Conservation (phyloP, 2,113 vertebrate species). For the Microcebus murinus region DNA sequence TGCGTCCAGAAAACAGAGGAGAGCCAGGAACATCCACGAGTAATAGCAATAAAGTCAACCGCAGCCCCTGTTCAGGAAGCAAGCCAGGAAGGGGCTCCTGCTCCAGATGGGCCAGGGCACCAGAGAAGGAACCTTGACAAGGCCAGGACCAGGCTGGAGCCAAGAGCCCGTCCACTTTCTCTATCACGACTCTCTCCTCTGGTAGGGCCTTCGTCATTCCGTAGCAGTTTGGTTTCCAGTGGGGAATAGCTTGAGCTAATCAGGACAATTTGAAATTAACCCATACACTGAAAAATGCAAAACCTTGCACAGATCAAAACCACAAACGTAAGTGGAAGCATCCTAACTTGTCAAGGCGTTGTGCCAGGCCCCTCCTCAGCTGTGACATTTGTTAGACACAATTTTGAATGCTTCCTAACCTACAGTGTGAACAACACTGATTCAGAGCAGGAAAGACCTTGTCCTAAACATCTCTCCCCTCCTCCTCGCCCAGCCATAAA, state of each 20-base stretch:
- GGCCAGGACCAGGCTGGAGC: neutral
- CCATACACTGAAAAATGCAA: neutral
- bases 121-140: neutral
- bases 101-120: neutral
- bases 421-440: neutral
- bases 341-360: neutral
- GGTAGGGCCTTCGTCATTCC: no score
- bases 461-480: neutral
- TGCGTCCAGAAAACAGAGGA: neutral
- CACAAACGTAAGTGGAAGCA: neutral
- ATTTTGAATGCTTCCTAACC: neutral
- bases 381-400: neutral
- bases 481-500: no score
- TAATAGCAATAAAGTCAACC: neutral
- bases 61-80: neutral
- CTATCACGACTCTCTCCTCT: neutral
- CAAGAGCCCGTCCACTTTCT: neutral
- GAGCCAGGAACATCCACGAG: neutral
- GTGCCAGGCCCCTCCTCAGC: neutral
- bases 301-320: neutral
- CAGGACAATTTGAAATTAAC: neutral
- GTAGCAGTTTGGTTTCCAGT: neutral
- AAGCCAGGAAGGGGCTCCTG: neutral
- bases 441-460: neutral
- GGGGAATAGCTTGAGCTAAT: neutral